Evolutionary conservation across 2,888 invertebrate genomes (phyloP).

Genomic region (Drosophila greeni): DNA sequence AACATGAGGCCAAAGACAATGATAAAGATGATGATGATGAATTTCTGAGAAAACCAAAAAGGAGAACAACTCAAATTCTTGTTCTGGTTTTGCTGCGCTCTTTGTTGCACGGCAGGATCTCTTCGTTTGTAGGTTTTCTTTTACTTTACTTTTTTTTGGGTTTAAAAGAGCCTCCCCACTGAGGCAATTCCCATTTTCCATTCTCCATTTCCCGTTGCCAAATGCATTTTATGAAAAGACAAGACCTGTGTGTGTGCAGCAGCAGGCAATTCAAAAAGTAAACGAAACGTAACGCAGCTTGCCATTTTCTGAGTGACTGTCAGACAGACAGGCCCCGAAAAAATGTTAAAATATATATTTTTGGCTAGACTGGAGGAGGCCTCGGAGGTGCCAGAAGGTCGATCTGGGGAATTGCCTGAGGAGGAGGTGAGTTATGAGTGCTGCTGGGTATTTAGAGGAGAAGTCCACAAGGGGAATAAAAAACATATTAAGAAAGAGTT

Average conservation of each 20-base stretch:
- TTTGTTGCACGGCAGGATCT: slow-evolving; percentile 54
- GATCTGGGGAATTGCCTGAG: slow-evolving; percentile 23
- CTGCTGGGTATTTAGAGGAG: not conserved
- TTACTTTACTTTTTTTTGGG: slow-evolving; percentile 14
- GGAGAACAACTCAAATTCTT: slow-evolving; percentile 49
- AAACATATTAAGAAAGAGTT: not conserved
- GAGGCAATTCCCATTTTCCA: slow-evolving; percentile 25
- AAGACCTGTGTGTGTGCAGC: slow-evolving; percentile 1
- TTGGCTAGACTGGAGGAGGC: slow-evolving; percentile 26
- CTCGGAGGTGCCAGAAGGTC: slow-evolving; percentile 24
- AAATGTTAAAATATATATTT: slow-evolving; percentile 18
- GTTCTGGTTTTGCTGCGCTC: slow-evolving; percentile 43
- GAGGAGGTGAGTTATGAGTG: slow-evolving; percentile 23
- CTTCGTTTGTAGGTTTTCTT: slow-evolving; percentile 48
- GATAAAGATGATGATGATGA: slow-evolving; percentile 46
- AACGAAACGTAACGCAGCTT: slow-evolving; percentile 27
- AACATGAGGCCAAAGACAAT: slow-evolving; percentile 30
- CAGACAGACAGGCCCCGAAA: slow-evolving; percentile 26
- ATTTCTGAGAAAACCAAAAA: slow-evolving; percentile 53
- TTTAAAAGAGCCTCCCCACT: slow-evolving; percentile 23
- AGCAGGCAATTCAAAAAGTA: slow-evolving; percentile 3
- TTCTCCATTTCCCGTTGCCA: slow-evolving; percentile 33
- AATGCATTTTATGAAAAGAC: slow-evolving; percentile 28
- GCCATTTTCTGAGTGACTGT: slow-evolving; percentile 29
- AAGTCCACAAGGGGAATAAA: not conserved